These are phyloP conservation scores for Pristionchus exspectatus DNA, from an alignment of 2,888 invertebrate genomes.

Conservation along the genomic window DNA sequence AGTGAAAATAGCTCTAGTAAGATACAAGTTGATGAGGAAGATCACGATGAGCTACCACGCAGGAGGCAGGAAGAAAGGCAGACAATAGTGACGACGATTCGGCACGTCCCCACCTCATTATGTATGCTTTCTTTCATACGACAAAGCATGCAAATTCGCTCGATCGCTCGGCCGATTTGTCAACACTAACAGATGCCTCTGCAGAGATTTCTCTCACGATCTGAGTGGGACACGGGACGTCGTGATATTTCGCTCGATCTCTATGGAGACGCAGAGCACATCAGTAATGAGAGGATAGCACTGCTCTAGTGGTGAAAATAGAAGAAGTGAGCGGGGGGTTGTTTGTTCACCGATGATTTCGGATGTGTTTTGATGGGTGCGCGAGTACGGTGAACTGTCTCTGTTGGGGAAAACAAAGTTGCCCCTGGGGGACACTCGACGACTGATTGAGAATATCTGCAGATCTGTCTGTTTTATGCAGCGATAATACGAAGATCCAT, in stretches of 20 bases:
- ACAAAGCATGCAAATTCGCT: neutral
- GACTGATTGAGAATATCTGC: neutral
- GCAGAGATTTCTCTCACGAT: neutral
- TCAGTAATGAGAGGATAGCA: conserved; percentile 1
- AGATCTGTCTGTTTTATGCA: neutral
- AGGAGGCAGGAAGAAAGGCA: neutral
- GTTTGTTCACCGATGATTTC: neutral
- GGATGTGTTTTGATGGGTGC: conserved; percentile 10
- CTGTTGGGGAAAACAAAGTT: neutral
- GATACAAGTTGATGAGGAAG: neutral
- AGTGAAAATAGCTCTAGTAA: neutral
- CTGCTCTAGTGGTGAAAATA: neutral
- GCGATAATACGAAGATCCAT: neutral
- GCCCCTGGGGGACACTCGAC: neutral
- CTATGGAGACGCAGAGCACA: neutral
- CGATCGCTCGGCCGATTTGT: neutral
- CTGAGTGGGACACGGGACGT: neutral
- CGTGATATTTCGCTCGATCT: neutral
- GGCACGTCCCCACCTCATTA: neutral
- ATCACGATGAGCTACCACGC: neutral
- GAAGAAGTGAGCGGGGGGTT: neutral
- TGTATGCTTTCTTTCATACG: neutral
- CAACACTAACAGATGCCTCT: neutral
- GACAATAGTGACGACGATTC: neutral
- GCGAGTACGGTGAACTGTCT: neutral